A percentile compares a stretch with the other conserved stretches of the same genome.
Evolutionary conservation across 2,113 vertebrate genomes (phyloP).

Genomic region (Ammodramus savannarum): DNA sequence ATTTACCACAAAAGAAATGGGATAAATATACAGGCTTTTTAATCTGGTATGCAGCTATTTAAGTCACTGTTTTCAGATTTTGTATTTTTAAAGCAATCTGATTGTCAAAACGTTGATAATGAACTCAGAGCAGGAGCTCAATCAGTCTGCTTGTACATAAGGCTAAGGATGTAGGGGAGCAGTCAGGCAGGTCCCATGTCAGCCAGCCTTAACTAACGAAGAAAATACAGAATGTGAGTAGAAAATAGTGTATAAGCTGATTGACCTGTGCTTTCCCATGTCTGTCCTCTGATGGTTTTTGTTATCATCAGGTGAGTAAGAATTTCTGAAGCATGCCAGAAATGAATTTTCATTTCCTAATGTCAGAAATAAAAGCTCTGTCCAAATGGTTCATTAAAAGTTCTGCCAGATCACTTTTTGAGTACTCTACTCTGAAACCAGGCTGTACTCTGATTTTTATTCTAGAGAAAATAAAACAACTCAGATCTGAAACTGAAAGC

Average conservation of each 20-base stretch:
- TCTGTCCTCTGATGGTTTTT: background rate
- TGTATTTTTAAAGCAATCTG: background rate
- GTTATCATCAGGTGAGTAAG: background rate
- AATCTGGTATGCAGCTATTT: background rate
- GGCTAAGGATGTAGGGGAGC: background rate
- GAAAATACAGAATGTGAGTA: background rate
- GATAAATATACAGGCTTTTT: background rate
- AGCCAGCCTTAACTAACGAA: background rate
- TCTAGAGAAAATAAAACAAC: background rate
- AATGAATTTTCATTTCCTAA: background rate
- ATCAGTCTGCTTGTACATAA: rapidly evolving
- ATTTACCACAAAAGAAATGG: background rate
- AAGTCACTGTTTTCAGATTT: background rate
- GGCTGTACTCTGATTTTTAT: background rate
- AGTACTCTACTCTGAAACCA: background rate
- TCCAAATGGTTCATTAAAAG: background rate
- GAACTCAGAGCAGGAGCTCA: background rate
- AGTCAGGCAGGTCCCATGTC: background rate
- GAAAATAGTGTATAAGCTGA: background rate
- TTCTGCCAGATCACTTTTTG: background rate
- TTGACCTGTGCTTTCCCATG: background rate
- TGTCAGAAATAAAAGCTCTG: constrained; percentile 29
- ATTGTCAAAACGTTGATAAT: background rate
- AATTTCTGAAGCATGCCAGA: constrained; percentile 7
- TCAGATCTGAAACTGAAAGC: background rate